Percentiles rank a stretch among this genome's conserved stretches.
Evolutionary conservation across 2,888 invertebrate genomes (phyloP).

Genomic region (Orthonevra nobilis): DNA sequence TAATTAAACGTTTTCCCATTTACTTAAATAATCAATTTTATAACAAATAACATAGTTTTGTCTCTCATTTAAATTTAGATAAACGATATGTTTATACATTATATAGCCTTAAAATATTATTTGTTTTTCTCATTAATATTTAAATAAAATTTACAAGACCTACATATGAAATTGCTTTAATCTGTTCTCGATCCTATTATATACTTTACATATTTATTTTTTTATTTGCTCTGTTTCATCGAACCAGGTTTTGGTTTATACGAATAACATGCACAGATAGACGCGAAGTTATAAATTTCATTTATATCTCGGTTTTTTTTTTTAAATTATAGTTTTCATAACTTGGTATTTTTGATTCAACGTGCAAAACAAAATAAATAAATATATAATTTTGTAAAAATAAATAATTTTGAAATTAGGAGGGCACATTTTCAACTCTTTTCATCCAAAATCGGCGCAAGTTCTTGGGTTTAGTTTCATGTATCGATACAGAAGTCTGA

Average conservation of each 20-base stretch:
- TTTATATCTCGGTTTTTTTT: conserved; percentile 2
- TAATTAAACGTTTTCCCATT: conserved; percentile 41
- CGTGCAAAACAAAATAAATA: neutral
- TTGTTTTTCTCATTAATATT: conserved; percentile 36
- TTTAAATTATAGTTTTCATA: too few species aligned
- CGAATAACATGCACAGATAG: conserved; percentile 53
- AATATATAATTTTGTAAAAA: neutral
- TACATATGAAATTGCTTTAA: conserved; percentile 22
- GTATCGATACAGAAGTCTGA: too few species aligned
- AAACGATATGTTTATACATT: conserved; percentile 69
- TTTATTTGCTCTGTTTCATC: too few species aligned
- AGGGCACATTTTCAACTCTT: conserved; percentile 31
- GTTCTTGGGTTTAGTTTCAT: too few species aligned
- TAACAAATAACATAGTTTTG: conserved; percentile 67
- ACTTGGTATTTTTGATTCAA: too few species aligned
- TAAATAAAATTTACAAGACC: conserved; percentile 61
- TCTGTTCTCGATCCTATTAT: conserved; percentile 35
- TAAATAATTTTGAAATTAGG: neutral
- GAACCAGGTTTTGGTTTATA: conserved; percentile 27
- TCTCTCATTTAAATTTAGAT: conserved; percentile 69
- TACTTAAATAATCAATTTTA: conserved; percentile 46
- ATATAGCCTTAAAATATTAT: conserved; percentile 58
- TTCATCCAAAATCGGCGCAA: too few species aligned
- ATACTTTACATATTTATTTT: conserved; percentile 35
- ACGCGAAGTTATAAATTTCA: conserved; percentile 28